Base-by-base conservation (phyloP, 2,888 invertebrate genomes). In the Caradrina clavipalpis region DNA sequence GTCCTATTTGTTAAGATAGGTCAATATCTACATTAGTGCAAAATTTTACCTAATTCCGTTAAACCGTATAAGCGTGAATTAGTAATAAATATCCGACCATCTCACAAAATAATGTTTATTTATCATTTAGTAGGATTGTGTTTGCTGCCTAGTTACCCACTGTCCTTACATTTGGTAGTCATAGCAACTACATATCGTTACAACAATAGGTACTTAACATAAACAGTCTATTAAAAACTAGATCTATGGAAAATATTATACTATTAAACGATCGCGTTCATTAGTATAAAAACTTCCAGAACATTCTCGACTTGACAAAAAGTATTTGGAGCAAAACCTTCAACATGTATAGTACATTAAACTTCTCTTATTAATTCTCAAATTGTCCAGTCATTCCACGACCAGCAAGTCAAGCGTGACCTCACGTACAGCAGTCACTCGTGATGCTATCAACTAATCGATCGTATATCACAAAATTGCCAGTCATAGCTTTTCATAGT, bases 281-380 rank as follows among this genome's bases (percentile, higher is more conserved):
- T 55, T 73, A 56, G n/a, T 51, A 42, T 50, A 47, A 21, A 21
- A 47, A 22, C 19, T 63, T 47, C 21, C 35, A 62, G 62, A 58
- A 64, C 42, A 57, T 47, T 74, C 57, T 17, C 65, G 60, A 73
- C 45, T 31, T 64, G 15, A 39, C 65, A 73, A 57, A 55, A 57
- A 65, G 15, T 55, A 78, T 57, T 50, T 31, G 5, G 21, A 42
- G 26, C 55, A 56, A 26, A 64, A 60, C 11, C 35, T 58, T n/a
- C 0, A 4, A 26, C 26, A 26, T 26, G 26, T 26, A 26, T 17
- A 22, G 13, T 47, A 13, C 11, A 10, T 21, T 22, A 17, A 11
- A 21, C 15, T 45, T 55, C n/a, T 58, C 26, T 49, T 45, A 53
- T 61, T 22, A n/a, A 19, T 58, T 61, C 11, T 51, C 13, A 47